Conservation (phyloP, 2,888 invertebrate species). For the Clusia tigrina region DNA sequence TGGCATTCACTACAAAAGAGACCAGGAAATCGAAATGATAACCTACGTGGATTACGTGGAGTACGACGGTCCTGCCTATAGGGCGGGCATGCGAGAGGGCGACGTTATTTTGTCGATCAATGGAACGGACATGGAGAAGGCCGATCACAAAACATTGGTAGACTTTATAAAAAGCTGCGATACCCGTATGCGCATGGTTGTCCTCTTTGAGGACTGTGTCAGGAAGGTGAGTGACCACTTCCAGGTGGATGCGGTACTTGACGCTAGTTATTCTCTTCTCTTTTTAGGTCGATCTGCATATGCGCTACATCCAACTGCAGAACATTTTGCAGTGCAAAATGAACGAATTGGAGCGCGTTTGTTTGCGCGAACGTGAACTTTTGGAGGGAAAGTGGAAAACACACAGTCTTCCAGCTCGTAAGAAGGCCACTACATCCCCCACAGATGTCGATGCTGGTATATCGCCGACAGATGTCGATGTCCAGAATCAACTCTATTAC, state of each 20-base stretch:
- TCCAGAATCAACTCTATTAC: slow-evolving; percentile 67
- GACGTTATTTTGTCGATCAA: slow-evolving; percentile 97
- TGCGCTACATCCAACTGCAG: slow-evolving; percentile 90
- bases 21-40: slow-evolving; percentile 93
- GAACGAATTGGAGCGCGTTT: slow-evolving; percentile 83
- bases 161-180: slow-evolving; percentile 90
- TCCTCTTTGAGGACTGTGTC: slow-evolving; percentile 95
- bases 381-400: slow-evolving; percentile 89
- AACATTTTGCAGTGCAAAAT: slow-evolving; percentile 83
- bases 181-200: slow-evolving; percentile 92
- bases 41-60: slow-evolving; percentile 98
- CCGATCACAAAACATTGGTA: slow-evolving; percentile 94
- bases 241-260: background rate
- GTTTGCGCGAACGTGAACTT: slow-evolving; percentile 81
- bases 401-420: slow-evolving; percentile 85
- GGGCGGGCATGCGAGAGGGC: slow-evolving; percentile 94
- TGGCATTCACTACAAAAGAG: slow-evolving; percentile 94
- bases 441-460: slow-evolving; percentile 63
- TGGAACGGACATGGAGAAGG: slow-evolving; percentile 93
- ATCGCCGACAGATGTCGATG: slow-evolving; percentile 65
- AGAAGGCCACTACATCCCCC: slow-evolving; percentile 74
- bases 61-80: slow-evolving; percentile 88
- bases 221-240: slow-evolving; percentile 73
- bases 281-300: slow-evolving; percentile 79
- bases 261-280: background rate